Conservation (phyloP, 2,113 vertebrate species). For the Nipponia nippon region DNA sequence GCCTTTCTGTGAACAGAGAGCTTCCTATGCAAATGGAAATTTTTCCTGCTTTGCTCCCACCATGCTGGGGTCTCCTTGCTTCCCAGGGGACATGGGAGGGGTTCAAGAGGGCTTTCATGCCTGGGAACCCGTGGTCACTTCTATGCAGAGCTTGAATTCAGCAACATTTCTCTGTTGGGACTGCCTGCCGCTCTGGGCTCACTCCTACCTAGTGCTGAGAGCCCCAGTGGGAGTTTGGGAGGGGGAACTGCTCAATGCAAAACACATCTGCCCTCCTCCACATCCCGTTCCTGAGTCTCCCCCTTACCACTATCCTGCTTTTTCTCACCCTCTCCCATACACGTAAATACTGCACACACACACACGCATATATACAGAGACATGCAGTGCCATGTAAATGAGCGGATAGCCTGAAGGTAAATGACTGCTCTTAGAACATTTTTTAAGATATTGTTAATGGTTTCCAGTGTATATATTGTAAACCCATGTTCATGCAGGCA, state of each 20-base stretch:
- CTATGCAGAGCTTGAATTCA: neutral
- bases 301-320: neutral
- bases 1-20: neutral
- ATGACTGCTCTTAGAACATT: neutral
- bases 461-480: neutral
- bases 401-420: neutral
- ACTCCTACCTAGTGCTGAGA: neutral
- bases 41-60: neutral
- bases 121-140: neutral
- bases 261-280: neutral
- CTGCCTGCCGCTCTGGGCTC: neutral
- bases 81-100: rapidly evolving
- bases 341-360: neutral
- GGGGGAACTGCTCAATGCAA: neutral
- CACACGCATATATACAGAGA: too few relatives aligned
- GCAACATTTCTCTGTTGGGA: neutral
- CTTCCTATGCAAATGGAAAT: neutral
- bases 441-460: neutral
- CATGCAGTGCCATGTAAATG: neutral
- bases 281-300: neutral
- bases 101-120: neutral
- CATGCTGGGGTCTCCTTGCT: neutral
- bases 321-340: neutral
- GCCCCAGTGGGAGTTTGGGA: neutral
- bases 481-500: neutral